Conservation (phyloP, 2,888 invertebrate species). For the Melanophora roralis region DNA sequence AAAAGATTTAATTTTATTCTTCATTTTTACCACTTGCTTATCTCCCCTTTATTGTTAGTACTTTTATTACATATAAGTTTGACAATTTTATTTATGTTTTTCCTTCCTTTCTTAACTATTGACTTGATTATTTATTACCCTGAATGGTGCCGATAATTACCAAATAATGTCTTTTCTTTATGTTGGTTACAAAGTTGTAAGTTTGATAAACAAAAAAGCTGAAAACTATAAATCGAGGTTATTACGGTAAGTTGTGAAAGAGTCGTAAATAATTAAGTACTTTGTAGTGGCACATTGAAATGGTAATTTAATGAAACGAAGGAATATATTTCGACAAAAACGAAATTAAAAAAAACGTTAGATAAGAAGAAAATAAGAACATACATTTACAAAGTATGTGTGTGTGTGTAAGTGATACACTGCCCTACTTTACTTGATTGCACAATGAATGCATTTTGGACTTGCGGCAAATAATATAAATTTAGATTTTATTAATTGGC, state of each 20-base stretch:
- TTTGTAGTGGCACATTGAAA: constrained; percentile 34
- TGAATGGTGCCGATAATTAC: constrained; percentile 73
- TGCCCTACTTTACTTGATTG: too few relatives aligned
- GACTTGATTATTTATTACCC: constrained; percentile 64
- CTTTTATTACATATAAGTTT: constrained; percentile 13
- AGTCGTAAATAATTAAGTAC: constrained; percentile 53
- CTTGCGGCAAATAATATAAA: constrained; percentile 9
- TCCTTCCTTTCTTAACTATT: background rate
- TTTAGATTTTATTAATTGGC: constrained; percentile 29
- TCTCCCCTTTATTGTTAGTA: background rate
- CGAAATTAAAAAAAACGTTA: constrained; percentile 6
- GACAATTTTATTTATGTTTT: background rate
- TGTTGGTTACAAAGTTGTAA: constrained; percentile 40
- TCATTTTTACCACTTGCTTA: background rate
- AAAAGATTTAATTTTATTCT: background rate
- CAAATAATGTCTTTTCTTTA: constrained; percentile 70
- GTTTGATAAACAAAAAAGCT: constrained; percentile 10
- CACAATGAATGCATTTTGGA: too few relatives aligned
- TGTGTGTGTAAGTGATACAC: background rate
- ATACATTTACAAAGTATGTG: background rate
- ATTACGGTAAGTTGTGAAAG: constrained; percentile 47
- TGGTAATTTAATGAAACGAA: background rate
- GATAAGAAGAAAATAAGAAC: constrained; percentile 47
- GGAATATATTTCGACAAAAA: background rate
- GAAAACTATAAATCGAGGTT: constrained; percentile 62